Conservation (phyloP, 2,113 vertebrate genomes). For the Urocitellus parryii region DNA sequence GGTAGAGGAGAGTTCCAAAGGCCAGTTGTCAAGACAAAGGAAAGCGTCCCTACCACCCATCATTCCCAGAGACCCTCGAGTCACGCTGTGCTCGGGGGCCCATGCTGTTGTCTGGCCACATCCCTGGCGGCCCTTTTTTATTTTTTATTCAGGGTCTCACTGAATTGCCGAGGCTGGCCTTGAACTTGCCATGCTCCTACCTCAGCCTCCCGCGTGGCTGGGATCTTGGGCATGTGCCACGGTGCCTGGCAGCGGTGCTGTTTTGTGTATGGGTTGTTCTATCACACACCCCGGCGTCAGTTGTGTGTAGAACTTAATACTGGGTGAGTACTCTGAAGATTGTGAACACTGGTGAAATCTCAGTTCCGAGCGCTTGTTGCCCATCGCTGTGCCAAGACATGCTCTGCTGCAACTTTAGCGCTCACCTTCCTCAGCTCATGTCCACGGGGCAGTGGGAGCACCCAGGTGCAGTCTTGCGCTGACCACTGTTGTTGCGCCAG, state of each 20-base stretch:
- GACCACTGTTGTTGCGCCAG: neutral
- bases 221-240: neutral
- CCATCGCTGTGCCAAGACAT: fast-evolving
- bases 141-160: neutral
- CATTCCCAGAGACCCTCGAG: neutral
- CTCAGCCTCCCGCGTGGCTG: neutral
- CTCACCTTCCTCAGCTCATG: neutral
- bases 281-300: fast-evolving
- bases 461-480: too few relatives aligned
- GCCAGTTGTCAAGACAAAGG: fast-evolving
- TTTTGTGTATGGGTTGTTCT: fast-evolving
- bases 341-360: neutral
- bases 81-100: neutral
- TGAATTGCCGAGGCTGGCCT: neutral
- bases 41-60: fast-evolving
- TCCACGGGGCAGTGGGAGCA: fast-evolving
- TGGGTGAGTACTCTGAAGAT: fast-evolving
- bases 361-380: fast-evolving
- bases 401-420: fast-evolving
- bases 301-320: neutral
- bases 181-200: neutral
- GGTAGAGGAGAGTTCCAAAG: fast-evolving
- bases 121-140: neutral
- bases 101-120: fast-evolving
- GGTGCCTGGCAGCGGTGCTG: neutral